phyloP scores from a whole-genome alignment of 1,140 invertebrate species.

The Orchesella cincta region DNA sequence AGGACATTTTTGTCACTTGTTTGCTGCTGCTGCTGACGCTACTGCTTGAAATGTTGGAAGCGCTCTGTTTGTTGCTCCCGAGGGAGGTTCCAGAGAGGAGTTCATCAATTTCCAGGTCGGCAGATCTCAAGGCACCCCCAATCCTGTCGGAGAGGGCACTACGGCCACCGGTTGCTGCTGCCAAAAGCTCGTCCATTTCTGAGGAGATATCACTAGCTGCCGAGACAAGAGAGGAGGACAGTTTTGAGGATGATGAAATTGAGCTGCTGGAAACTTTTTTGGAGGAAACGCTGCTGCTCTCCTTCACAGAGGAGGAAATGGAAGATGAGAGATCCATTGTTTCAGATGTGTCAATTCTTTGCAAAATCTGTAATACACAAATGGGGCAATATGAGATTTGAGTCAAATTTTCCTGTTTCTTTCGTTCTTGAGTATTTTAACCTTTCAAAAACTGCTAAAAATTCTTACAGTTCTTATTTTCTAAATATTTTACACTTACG shows the following conservation, averaged over 20 bases:
- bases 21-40: constrained; percentile 12
- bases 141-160: background rate
- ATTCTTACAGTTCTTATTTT: no score
- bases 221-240: background rate
- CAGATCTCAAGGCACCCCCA: background rate
- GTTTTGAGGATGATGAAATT: constrained; percentile 6
- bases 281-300: constrained; percentile 23
- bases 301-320: constrained; percentile 15
- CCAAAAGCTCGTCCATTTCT: constrained; percentile 11
- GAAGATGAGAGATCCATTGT: constrained; percentile 16
- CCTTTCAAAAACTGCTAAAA: no score
- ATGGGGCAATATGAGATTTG: no score
- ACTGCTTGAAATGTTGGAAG: background rate
- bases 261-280: constrained; percentile 29
- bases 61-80: background rate
- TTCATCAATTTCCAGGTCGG: background rate
- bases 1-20: background rate
- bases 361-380: no score
- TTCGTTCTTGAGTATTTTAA: no score
- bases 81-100: constrained; percentile 14
- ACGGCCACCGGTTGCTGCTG: background rate
- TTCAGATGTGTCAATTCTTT: no score
- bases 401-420: no score
- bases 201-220: constrained; percentile 3
- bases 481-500: no score